Evolutionary conservation across 2,797 vertebrate genomes (phyloP).

Genomic region (Pseudomugil gertrudae): DNA sequence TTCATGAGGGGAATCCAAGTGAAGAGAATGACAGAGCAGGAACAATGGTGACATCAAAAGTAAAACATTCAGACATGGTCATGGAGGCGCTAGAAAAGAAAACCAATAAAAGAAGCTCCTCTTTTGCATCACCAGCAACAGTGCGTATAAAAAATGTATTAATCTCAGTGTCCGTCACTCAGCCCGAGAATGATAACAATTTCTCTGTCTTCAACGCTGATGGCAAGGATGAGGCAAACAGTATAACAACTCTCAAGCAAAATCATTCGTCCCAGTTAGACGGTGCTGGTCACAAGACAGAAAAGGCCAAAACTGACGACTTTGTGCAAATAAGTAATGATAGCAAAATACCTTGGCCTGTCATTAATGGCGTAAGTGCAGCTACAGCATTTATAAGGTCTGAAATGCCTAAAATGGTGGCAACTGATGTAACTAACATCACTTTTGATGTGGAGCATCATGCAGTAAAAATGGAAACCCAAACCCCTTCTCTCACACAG

Average conservation of each 20-base stretch:
- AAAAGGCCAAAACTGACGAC: constrained; percentile 14
- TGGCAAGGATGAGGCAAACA: constrained; percentile 17
- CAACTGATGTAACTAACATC: constrained; percentile 33
- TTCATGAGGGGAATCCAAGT: constrained; percentile 28
- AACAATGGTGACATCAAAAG: constrained; percentile 11
- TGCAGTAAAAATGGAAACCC: constrained; percentile 22
- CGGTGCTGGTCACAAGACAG: background rate
- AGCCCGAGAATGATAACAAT: constrained; percentile 28
- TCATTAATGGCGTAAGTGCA: constrained; percentile 24
- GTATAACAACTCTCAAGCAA: constrained; percentile 2
- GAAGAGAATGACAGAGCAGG: constrained; percentile 5
- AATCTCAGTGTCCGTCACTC: constrained; percentile 7
- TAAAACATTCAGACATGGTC: constrained; percentile 21
- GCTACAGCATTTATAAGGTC: constrained; percentile 10
- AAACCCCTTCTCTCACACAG: background rate
- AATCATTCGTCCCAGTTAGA: constrained; percentile 17
- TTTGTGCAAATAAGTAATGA: constrained; percentile 19
- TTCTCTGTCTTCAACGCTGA: constrained; percentile 5
- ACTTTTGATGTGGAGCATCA: constrained; percentile 13
- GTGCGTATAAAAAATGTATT: constrained; percentile 15
- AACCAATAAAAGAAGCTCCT: constrained; percentile 10
- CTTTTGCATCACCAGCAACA: constrained; percentile 4
- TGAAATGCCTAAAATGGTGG: constrained; percentile 20
- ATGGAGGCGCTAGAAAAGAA: constrained; percentile 17
- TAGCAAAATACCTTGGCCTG: constrained; percentile 14